Conservation (phyloP, 1,140 invertebrate species). For the Orius insidiosus region DNA sequence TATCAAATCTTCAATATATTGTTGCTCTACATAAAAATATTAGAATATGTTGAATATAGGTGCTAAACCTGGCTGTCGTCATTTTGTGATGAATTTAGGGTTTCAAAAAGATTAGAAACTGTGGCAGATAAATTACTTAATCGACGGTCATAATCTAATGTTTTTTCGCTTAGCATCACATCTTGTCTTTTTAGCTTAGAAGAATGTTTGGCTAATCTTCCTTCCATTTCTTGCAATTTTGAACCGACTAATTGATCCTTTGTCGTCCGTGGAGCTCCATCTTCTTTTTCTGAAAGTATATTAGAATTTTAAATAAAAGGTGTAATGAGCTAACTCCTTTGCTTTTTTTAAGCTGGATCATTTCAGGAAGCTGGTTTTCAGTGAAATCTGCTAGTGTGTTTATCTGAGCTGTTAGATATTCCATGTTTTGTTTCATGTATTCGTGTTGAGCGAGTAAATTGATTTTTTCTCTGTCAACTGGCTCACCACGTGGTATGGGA, state of each 20-base stretch:
- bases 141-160: conserved; percentile 20
- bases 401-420: conserved; percentile 12
- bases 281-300: too few relatives aligned
- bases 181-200: conserved; percentile 22
- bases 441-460: conserved; percentile 12
- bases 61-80: background rate
- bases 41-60: background rate
- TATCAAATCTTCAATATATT: background rate
- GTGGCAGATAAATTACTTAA: conserved; percentile 22
- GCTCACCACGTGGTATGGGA: background rate
- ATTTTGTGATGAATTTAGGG: too few relatives aligned
- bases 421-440: conserved; percentile 7
- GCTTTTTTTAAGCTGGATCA: background rate
- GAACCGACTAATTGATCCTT: background rate
- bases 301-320: background rate
- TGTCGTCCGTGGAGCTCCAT: background rate
- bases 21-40: background rate
- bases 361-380: conserved; percentile 5
- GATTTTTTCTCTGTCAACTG: conserved; percentile 3
- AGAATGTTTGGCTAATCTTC: conserved; percentile 3
- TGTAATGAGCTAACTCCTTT: background rate
- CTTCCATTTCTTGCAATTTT: conserved; percentile 8
- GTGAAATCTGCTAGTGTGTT: conserved; percentile 15
- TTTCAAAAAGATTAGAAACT: conserved; percentile 8
- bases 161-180: conserved; percentile 19